A percentile compares a stretch with the other conserved stretches of the same genome.
Conservation (phyloP, 1,140 invertebrate species). For the Trachelipus rathkii region DNA sequence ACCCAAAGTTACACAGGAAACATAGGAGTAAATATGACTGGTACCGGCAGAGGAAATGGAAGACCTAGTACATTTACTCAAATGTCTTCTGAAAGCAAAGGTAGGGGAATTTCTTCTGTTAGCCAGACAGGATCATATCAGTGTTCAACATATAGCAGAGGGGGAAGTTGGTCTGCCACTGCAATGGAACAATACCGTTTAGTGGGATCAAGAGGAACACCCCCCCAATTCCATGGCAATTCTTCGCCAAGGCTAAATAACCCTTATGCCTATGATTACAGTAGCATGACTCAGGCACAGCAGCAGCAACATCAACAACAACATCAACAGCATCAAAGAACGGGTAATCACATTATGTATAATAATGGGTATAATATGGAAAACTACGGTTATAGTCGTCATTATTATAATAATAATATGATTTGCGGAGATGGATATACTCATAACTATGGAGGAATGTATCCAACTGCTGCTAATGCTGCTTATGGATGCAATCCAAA, state of each 20-base stretch:
- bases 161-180: neutral
- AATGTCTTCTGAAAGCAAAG: constrained; percentile 24
- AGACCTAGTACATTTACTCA: neutral
- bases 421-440: constrained; percentile 43
- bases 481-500: constrained; percentile 2
- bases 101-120: constrained; percentile 26
- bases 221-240: constrained; percentile 42
- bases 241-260: constrained; percentile 26
- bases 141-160: constrained; percentile 41
- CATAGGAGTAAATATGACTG: neutral
- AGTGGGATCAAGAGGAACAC: constrained; percentile 39
- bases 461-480: constrained; percentile 8
- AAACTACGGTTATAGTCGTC: constrained; percentile 42
- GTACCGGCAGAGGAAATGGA: constrained; percentile 34
- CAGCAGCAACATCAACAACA: constrained; percentile 59
- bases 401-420: constrained; percentile 46
- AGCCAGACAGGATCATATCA: constrained; percentile 32
- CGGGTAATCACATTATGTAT: constrained; percentile 29
- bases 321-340: constrained; percentile 57
- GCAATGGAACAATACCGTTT: constrained; percentile 34
- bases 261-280: constrained; percentile 48
- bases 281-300: constrained; percentile 49
- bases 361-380: constrained; percentile 41
- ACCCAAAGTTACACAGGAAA: neutral
- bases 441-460: constrained; percentile 48